These are phyloP conservation scores for Erannis defoliaria DNA, from an alignment of 2,888 invertebrate species.

Conservation along the genomic window DNA sequence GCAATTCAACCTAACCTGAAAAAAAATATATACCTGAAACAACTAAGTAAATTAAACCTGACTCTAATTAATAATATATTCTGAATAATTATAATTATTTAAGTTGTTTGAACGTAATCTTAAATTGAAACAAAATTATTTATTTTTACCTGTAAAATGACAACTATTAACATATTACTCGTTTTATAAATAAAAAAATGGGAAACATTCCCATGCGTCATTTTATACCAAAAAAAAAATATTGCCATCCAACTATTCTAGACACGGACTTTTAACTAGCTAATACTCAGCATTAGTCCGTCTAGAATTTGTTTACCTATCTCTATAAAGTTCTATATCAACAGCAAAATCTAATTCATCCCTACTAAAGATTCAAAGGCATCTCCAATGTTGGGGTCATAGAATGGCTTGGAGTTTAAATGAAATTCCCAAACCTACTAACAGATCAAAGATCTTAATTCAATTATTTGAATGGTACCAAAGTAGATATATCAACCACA, in stretches of 20 bases:
- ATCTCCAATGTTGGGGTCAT: constrained; percentile 15
- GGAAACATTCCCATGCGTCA: too few relatives aligned
- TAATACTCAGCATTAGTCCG: not conserved
- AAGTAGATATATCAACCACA: constrained; percentile 6
- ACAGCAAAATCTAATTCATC: not conserved
- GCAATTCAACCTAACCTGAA: too few relatives aligned
- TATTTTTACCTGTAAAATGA: too few relatives aligned
- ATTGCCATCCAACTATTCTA: not conserved
- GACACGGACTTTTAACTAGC: not conserved
- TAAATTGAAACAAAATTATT: too few relatives aligned
- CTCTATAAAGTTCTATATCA: not conserved
- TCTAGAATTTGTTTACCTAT: constrained; percentile 4
- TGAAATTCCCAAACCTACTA: constrained; percentile 21
- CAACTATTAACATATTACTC: too few relatives aligned
- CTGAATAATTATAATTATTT: too few relatives aligned
- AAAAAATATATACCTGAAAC: too few relatives aligned
- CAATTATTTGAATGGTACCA: constrained; percentile 16
- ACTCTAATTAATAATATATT: too few relatives aligned
- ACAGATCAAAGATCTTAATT: constrained; percentile 28
- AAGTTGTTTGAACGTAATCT: too few relatives aligned
- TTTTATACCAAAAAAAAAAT: too few relatives aligned
- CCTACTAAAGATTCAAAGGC: constrained; percentile 13
- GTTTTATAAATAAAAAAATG: too few relatives aligned
- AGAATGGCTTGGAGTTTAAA: constrained; percentile 12
- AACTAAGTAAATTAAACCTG: too few relatives aligned